These are phyloP conservation scores for Drosophila setifemur DNA, from an alignment of 1,140 invertebrate species.

Conservation along the genomic window DNA sequence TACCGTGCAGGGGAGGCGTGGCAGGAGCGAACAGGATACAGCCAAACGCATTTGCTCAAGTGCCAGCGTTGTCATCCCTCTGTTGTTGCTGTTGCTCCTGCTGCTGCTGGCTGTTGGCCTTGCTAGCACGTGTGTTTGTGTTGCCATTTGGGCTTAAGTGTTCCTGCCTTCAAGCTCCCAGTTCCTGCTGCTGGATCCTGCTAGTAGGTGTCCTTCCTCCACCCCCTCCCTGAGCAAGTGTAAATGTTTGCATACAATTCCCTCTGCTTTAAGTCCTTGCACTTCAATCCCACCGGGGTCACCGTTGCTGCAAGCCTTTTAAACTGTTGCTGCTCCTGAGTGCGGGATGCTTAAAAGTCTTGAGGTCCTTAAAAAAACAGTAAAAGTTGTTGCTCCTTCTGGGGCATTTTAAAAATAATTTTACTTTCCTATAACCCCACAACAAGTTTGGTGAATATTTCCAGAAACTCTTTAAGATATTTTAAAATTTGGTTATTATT, in stretches of 20 bases:
- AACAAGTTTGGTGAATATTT: too few relatives aligned
- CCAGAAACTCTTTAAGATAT: too few relatives aligned
- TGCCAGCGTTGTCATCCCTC: constrained; percentile 24
- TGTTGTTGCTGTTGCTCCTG: too few relatives aligned
- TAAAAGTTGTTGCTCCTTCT: too few relatives aligned
- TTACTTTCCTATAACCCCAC: too few relatives aligned
- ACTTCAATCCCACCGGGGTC: constrained; percentile 32
- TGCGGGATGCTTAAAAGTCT: too few relatives aligned
- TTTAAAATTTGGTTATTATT: too few relatives aligned
- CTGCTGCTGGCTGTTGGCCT: too few relatives aligned
- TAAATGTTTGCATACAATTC: constrained; percentile 39
- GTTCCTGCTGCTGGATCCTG: constrained; percentile 17
- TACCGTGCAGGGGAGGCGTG: not conserved
- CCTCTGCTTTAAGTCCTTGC: constrained; percentile 30
- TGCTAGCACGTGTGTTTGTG: constrained; percentile 54
- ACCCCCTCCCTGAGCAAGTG: not conserved
- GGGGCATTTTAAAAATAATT: too few relatives aligned
- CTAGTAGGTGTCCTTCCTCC: constrained; percentile 5
- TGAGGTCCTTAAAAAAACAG: too few relatives aligned
- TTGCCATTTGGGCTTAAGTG: constrained; percentile 52
- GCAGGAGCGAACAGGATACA: not conserved
- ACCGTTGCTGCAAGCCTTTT: constrained; percentile 1
- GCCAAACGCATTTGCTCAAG: constrained; percentile 36
- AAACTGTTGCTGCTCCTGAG: constrained; percentile 5
- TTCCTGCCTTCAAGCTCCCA: constrained; percentile 11